Conservation (phyloP, 2,888 invertebrate genomes). For the Tryphoninae sp. region DNA sequence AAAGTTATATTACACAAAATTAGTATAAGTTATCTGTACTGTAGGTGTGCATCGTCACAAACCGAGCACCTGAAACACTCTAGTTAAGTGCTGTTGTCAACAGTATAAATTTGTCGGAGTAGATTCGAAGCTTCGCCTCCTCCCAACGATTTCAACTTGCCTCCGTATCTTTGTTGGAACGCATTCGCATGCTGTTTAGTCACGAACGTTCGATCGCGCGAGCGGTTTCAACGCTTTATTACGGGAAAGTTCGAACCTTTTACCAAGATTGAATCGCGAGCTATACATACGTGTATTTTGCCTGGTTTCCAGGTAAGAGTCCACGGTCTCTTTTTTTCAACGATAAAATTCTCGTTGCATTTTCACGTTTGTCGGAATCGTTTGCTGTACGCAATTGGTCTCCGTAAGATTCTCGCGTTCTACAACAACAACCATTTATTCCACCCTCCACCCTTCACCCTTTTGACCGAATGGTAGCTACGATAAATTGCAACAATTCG, state of each 20-base stretch:
- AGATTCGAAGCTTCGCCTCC: constrained; percentile 19
- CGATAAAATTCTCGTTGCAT: constrained; percentile 28
- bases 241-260: constrained; percentile 52
- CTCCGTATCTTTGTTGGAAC: constrained; percentile 23
- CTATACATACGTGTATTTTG: constrained; percentile 15
- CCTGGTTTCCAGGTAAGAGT: constrained; percentile 25
- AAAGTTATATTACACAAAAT: not conserved
- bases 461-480: not conserved
- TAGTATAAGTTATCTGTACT: not conserved
- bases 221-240: constrained; percentile 43
- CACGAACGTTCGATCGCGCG: constrained; percentile 18
- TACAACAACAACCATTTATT: not conserved
- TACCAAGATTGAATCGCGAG: constrained; percentile 58
- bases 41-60: not conserved
- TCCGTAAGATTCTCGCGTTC: constrained; percentile 7
- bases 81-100: constrained; percentile 40
- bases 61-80: constrained; percentile 39
- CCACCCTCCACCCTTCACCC: not conserved
- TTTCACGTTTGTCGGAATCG: constrained; percentile 34
- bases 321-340: constrained; percentile 22
- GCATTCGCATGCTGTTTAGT: constrained; percentile 12
- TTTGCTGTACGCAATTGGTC: constrained; percentile 30
- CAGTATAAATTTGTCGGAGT: constrained; percentile 10
- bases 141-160: constrained; percentile 35
- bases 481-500: not conserved